phyloP scores from a whole-genome alignment of 1,140 invertebrate species.

The Alviniconcha marisindica region DNA sequence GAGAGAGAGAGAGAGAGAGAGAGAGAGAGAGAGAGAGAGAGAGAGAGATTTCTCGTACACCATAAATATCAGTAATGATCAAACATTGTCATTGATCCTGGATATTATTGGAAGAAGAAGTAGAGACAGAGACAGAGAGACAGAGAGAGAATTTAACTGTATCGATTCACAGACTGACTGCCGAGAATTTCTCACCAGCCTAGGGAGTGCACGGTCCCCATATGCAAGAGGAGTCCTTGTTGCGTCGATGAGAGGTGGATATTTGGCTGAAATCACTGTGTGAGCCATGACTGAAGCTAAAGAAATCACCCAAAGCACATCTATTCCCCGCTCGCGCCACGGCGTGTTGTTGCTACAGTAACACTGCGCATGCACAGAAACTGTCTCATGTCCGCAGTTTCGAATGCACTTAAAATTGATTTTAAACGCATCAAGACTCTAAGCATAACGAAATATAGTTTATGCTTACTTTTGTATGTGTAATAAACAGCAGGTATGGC shows the following conservation, averaged over 20 bases:
- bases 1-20: too few relatives aligned
- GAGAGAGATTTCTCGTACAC: too few relatives aligned
- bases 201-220: slow-evolving; percentile 67
- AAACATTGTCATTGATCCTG: too few relatives aligned
- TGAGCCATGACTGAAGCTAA: slow-evolving; percentile 52
- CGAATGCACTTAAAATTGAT: background rate
- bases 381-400: background rate
- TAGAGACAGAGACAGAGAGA: too few relatives aligned
- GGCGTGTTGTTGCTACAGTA: slow-evolving; percentile 36
- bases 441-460: too few relatives aligned
- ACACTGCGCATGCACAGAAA: slow-evolving; percentile 18
- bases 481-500: too few relatives aligned
- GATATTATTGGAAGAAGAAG: too few relatives aligned
- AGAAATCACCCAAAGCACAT: background rate
- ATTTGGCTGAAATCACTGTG: slow-evolving; percentile 67
- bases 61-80: too few relatives aligned
- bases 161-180: too few relatives aligned
- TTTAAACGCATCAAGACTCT: background rate
- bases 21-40: too few relatives aligned
- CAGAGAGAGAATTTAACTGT: too few relatives aligned
- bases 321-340: background rate
- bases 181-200: slow-evolving; percentile 56
- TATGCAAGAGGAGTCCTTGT: slow-evolving; percentile 69
- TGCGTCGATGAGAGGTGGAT: slow-evolving; percentile 69
- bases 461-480: too few relatives aligned